These are phyloP conservation scores for Etheostoma perlongum DNA, from an alignment of 2,797 vertebrate species.

Conservation along the genomic window DNA sequence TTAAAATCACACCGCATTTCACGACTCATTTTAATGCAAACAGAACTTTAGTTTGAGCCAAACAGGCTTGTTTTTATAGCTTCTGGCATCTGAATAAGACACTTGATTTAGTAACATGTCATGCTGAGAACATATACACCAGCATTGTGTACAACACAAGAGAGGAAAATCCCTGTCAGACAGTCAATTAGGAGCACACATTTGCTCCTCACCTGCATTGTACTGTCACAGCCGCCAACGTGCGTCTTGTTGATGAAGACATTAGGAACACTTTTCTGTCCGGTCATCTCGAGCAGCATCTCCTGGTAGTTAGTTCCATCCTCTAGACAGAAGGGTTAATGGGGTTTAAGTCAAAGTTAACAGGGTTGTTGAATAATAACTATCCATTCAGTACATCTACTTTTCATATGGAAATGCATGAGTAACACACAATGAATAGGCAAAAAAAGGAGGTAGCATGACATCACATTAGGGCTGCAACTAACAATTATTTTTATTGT, in stretches of 20 bases:
- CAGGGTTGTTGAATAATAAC: fast-evolving
- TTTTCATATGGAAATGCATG: not conserved
- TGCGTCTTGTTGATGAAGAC: conserved; percentile 97
- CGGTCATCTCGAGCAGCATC: conserved; percentile 90
- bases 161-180: not conserved
- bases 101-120: not conserved
- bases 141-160: not conserved
- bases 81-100: not conserved
- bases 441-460: not conserved
- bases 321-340: conserved; percentile 64
- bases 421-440: not conserved
- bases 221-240: conserved; percentile 93
- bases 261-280: conserved; percentile 94
- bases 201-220: conserved; percentile 86
- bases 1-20: not conserved
- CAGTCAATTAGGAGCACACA: not conserved
- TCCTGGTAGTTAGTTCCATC: conserved; percentile 92
- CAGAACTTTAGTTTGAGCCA: not conserved
- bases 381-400: not conserved
- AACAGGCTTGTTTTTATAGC: not conserved
- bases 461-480: too few species aligned
- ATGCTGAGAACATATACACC: not conserved
- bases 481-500: too few species aligned
- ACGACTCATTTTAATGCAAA: not conserved
- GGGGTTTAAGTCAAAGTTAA: not conserved